Evolutionary conservation across 2,888 invertebrate species (phyloP).

Genomic region (Trachelus tabidus): DNA sequence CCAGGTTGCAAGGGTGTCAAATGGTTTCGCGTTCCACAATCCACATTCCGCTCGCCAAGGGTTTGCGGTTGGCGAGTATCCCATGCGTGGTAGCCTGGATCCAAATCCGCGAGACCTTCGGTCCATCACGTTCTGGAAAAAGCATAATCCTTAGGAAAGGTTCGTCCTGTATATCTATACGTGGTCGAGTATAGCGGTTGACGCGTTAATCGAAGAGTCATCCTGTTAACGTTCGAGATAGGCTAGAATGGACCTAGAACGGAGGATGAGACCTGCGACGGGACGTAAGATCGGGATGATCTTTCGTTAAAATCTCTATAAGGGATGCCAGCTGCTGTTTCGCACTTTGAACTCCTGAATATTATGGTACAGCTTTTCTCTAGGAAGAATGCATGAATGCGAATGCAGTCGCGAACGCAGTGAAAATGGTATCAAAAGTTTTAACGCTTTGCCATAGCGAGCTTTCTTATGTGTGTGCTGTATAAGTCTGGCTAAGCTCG

Average conservation of each 20-base stretch:
- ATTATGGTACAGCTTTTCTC: neutral
- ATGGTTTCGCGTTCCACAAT: neutral
- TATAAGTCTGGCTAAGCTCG: neutral
- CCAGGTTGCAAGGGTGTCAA: neutral
- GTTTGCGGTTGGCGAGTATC: conserved; percentile 13
- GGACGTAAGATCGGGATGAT: neutral
- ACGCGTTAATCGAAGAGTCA: neutral
- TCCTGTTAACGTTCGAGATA: neutral
- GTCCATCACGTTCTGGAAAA: conserved; percentile 28
- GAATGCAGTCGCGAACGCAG: conserved; percentile 29
- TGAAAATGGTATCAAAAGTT: conserved; percentile 45
- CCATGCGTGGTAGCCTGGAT: conserved; percentile 29
- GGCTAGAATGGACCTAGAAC: neutral
- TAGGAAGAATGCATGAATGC: conserved; percentile 49
- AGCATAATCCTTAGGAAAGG: neutral
- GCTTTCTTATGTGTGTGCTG: no score
- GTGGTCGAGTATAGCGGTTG: neutral
- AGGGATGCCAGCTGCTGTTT: neutral
- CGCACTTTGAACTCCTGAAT: neutral
- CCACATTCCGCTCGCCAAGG: conserved; percentile 13
- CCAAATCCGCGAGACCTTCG: conserved; percentile 33
- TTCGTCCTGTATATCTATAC: neutral
- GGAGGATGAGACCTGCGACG: neutral
- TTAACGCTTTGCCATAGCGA: conserved; percentile 8
- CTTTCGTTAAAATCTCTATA: neutral